Evolutionary conservation across 2,888 invertebrate species (phyloP).

Genomic region (Dolichopus griseipennis): DNA sequence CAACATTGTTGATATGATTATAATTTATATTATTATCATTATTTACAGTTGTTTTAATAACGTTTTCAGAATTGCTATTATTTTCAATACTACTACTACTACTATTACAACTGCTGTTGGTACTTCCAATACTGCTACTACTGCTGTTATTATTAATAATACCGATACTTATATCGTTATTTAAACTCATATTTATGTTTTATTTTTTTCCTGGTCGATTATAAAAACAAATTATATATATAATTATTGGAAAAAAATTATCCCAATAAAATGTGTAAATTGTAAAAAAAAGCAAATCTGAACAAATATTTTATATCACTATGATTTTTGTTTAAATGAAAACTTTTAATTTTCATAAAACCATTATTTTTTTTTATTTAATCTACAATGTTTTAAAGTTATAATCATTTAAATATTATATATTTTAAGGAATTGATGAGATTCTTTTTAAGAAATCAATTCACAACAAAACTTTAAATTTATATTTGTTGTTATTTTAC

Average conservation of each 20-base stretch:
- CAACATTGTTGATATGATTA: background rate
- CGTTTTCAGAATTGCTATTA: slow-evolving; percentile 6
- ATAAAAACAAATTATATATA: background rate
- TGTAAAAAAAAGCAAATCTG: too few relatives aligned
- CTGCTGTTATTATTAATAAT: background rate
- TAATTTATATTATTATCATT: background rate
- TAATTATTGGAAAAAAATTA: too few relatives aligned
- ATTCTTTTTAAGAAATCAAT: too few relatives aligned
- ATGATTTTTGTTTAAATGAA: too few relatives aligned
- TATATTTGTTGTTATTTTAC: background rate
- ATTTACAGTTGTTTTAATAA: background rate
- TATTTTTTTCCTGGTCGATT: background rate
- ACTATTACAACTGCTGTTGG: background rate
- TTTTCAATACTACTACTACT: background rate
- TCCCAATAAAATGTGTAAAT: too few relatives aligned
- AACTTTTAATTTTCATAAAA: too few relatives aligned
- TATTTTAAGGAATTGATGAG: too few relatives aligned
- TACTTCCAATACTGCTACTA: background rate
- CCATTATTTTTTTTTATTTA: too few relatives aligned
- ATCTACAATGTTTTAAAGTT: too few relatives aligned
- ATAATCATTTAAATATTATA: too few relatives aligned
- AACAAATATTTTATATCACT: too few relatives aligned
- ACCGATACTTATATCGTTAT: slow-evolving; percentile 1
- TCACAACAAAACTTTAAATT: too few relatives aligned
- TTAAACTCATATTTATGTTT: background rate